phyloP scores from a whole-genome alignment of 1,140 invertebrate species.

The Drosophila busckii region DNA sequence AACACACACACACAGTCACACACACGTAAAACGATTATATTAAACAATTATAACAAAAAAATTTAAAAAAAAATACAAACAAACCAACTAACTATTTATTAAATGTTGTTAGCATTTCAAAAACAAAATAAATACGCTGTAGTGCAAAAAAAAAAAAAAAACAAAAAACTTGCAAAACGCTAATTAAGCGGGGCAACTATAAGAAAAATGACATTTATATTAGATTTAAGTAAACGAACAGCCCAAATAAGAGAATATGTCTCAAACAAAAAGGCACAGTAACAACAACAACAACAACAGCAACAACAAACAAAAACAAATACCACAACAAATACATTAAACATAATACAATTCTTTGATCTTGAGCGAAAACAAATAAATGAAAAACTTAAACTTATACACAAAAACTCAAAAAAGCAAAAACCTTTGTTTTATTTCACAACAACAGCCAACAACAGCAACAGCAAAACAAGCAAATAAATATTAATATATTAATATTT shows the following conservation, averaged over 20 bases:
- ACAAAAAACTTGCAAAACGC: too few species aligned
- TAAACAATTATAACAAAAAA: slow-evolving; percentile 60
- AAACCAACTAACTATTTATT: slow-evolving; percentile 73
- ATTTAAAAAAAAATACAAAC: slow-evolving; percentile 38
- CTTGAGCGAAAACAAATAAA: slow-evolving; percentile 74
- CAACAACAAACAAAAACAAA: slow-evolving; percentile 26
- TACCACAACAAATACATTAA: slow-evolving; percentile 44
- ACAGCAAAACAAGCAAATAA: slow-evolving; percentile 8
- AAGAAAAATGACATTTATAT: too few species aligned
- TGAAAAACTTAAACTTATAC: slow-evolving; percentile 77
- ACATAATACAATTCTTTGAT: slow-evolving; percentile 70
- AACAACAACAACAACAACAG: slow-evolving; percentile 43
- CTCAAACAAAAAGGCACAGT: slow-evolving; percentile 30
- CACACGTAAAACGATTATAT: slow-evolving; percentile 60
- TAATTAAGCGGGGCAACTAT: too few species aligned
- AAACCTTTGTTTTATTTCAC: slow-evolving; percentile 74
- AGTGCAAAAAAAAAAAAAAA: slow-evolving; percentile 61
- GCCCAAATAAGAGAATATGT: slow-evolving; percentile 30
- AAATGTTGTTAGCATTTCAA: slow-evolving; percentile 73
- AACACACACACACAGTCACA: slow-evolving; percentile 33
- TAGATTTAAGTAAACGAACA: slow-evolving; percentile 63
- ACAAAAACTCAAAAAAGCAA: slow-evolving; percentile 64
- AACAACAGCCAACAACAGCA: slow-evolving; percentile 11
- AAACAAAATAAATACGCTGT: slow-evolving; percentile 61
- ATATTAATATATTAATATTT: slow-evolving; percentile 17